Evolutionary conservation across 2,797 vertebrate species (phyloP).

Genomic region (Limosa lapponica): DNA sequence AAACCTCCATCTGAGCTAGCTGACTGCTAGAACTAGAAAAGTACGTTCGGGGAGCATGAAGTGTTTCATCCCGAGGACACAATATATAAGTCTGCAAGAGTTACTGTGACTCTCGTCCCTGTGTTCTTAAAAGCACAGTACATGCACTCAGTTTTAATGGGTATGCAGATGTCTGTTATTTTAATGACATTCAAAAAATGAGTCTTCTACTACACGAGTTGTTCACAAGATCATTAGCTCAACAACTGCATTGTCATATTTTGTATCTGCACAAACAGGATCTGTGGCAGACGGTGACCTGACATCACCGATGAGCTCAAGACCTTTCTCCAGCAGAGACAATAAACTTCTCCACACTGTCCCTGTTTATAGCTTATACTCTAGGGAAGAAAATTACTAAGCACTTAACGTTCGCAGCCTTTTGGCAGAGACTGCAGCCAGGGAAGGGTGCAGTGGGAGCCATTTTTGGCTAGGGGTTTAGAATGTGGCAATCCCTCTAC

Average conservation of each 20-base stretch:
- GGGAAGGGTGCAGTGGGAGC: neutral
- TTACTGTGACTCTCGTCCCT: neutral
- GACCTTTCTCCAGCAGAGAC: neutral
- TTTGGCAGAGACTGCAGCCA: neutral
- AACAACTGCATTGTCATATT: neutral
- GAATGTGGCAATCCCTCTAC: neutral
- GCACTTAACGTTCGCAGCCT: neutral
- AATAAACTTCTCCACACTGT: neutral
- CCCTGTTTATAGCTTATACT: neutral
- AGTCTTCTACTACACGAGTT: neutral
- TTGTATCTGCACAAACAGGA: neutral
- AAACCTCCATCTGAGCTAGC: no score
- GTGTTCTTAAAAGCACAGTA: neutral
- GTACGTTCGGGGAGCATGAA: no score
- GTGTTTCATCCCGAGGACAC: no score
- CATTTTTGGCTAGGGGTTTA: neutral
- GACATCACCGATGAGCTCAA: neutral
- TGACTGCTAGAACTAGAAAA: no score
- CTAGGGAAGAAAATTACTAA: neutral
- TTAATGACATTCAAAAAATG: neutral
- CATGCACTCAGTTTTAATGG: neutral
- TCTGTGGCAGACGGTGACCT: neutral
- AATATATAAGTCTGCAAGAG: neutral
- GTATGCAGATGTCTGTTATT: neutral
- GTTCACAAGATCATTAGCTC: neutral